Evolutionary conservation across 92 coral and sea anemone genomes (phyloP).

Genomic region (Phenganax subtilis): DNA sequence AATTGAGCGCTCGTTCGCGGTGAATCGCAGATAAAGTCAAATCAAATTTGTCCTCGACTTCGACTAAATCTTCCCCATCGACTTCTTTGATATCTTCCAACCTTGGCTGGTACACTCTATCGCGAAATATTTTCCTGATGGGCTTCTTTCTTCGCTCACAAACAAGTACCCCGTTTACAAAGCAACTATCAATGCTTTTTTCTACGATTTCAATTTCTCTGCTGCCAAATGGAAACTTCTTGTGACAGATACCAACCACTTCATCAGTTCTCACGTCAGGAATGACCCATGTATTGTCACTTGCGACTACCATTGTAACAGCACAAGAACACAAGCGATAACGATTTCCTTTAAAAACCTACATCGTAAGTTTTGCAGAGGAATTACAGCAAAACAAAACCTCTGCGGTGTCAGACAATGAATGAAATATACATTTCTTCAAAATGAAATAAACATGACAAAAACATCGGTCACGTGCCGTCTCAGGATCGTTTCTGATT

Average conservation of each 20-base stretch:
- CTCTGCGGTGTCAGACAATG: neutral
- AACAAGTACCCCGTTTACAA: conserved; percentile 3
- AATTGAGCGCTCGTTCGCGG: conserved; percentile 70
- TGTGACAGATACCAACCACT: conserved; percentile 15
- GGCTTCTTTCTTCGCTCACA: conserved; percentile 46
- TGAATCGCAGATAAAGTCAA: conserved; percentile 69
- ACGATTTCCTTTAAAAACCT: neutral
- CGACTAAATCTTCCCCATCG: conserved; percentile 47
- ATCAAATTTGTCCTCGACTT: conserved; percentile 51
- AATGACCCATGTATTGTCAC: conserved; percentile 35
- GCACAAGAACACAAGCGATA: conserved; percentile 5
- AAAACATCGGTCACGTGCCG: conserved; percentile 29
- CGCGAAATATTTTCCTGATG: conserved; percentile 56
- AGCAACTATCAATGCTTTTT: conserved; percentile 35
- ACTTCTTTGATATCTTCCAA: conserved; percentile 82
- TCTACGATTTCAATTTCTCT: conserved; percentile 32
- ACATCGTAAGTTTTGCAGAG: conserved; percentile 25
- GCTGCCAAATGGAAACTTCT: conserved; percentile 8
- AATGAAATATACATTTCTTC: conserved; percentile 31
- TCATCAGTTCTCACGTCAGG: conserved; percentile 33
- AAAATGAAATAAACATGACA: conserved; percentile 33
- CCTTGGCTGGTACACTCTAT: conserved; percentile 55
- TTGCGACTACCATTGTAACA: conserved; percentile 40
- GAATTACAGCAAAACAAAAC: conserved; percentile 2
- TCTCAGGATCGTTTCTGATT: conserved; percentile 31